Conservation (phyloP, 1,140 invertebrate species). For the Trichonephila clavata region DNA sequence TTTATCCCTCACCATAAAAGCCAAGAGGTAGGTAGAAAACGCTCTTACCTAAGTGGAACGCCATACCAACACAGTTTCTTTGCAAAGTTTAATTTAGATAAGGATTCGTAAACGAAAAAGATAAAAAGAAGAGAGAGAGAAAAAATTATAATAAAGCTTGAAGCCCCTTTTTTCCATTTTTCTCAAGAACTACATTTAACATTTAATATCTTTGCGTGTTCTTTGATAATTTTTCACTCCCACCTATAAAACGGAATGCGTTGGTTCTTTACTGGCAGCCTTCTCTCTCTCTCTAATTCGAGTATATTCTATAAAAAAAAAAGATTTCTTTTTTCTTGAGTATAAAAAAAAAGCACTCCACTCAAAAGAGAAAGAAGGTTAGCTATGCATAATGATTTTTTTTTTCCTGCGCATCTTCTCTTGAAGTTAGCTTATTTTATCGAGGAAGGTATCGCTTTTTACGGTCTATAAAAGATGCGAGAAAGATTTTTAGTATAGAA, state of each 20-base stretch:
- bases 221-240: slow-evolving; percentile 39
- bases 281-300: too few relatives aligned
- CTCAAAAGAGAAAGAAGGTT: background rate
- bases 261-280: background rate
- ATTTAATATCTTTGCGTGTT: slow-evolving; percentile 61
- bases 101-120: background rate
- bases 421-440: slow-evolving; percentile 35
- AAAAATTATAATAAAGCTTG: background rate
- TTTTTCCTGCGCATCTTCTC: background rate
- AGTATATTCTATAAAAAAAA: background rate
- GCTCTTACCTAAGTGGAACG: background rate
- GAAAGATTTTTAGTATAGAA: slow-evolving; percentile 38
- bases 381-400: slow-evolving; percentile 20
- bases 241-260: slow-evolving; percentile 9
- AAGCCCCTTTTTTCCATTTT: background rate
- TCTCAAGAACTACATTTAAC: slow-evolving; percentile 23
- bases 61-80: background rate
- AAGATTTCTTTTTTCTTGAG: background rate
- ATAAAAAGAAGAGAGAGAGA: background rate
- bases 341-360: background rate
- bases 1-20: background rate
- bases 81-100: slow-evolving; percentile 46
- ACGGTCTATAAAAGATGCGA: slow-evolving; percentile 40
- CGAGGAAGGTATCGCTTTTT: slow-evolving; percentile 10
- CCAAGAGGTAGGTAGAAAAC: background rate